Evolutionary conservation across 2,113 vertebrate genomes (phyloP).

Genomic region (Gopherus flavomarginatus): DNA sequence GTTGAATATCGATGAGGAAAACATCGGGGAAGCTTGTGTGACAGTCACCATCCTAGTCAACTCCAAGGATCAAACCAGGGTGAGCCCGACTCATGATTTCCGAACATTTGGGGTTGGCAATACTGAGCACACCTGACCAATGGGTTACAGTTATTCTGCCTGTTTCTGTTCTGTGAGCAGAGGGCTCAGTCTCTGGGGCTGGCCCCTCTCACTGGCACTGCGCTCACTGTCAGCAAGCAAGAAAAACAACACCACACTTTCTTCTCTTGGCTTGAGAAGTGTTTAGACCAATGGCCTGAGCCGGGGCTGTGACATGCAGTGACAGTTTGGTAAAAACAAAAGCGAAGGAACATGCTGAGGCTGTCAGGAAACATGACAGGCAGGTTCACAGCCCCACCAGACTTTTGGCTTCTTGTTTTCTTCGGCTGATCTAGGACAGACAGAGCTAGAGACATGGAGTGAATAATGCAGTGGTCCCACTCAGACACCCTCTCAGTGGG

Average conservation of each 20-base stretch:
- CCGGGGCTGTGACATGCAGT: neutral
- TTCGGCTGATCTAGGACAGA: neutral
- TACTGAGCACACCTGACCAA: neutral
- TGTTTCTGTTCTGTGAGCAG: neutral
- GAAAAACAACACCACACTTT: neutral
- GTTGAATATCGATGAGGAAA: constrained; percentile 47
- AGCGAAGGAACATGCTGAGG: constrained; percentile 38
- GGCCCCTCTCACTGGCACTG: neutral
- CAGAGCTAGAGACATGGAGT: neutral
- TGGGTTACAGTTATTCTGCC: neutral
- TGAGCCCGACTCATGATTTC: rapidly evolving
- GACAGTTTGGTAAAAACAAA: constrained; percentile 66
- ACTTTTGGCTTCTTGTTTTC: constrained; percentile 58
- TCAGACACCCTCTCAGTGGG: neutral
- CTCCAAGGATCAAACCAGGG: neutral
- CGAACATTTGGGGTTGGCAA: neutral
- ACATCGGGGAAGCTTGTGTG: rapidly evolving
- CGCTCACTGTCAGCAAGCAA: neutral
- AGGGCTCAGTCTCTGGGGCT: neutral
- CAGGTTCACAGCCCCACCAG: constrained; percentile 58
- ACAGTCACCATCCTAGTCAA: neutral
- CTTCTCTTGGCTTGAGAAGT: constrained; percentile 20
- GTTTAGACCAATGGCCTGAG: constrained; percentile 40
- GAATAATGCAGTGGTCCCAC: neutral
- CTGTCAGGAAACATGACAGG: constrained; percentile 69